phyloP scores from a whole-genome alignment of 1,140 invertebrate genomes.

The Drosophila biarmipes region DNA sequence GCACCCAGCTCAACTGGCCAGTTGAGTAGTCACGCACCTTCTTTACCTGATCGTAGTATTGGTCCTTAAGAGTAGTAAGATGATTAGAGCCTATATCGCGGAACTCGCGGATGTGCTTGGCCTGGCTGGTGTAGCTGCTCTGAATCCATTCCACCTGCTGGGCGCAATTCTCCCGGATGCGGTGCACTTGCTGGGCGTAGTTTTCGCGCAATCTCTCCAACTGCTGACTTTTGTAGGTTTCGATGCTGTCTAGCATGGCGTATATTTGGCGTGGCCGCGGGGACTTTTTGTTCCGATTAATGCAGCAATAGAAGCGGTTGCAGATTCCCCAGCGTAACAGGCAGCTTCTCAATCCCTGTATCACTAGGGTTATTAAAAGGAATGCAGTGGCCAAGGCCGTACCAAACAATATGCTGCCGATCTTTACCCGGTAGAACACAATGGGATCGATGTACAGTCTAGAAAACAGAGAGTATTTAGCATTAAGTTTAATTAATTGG shows the following conservation, averaged over 20 bases:
- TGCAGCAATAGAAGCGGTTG: conserved; percentile 88
- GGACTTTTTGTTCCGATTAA: conserved; percentile 86
- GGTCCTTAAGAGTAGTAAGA: conserved; percentile 93
- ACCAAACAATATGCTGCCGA: conserved; percentile 93
- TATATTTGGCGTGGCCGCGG: conserved; percentile 93
- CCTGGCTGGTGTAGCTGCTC: conserved; percentile 94
- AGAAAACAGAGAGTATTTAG: not conserved
- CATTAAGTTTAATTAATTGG: no score
- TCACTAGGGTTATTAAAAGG: conserved; percentile 90
- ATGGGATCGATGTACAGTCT: conserved; percentile 92
- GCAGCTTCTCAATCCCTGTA: conserved; percentile 90
- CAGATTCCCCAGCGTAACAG: conserved; percentile 88
- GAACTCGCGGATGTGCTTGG: conserved; percentile 94
- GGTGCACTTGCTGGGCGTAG: conserved; percentile 94
- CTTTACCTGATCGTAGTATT: conserved; percentile 96
- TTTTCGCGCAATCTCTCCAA: conserved; percentile 95
- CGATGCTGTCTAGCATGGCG: conserved; percentile 94
- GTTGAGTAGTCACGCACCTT: conserved; percentile 95
- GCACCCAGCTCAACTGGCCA: conserved; percentile 94
- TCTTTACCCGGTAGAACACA: conserved; percentile 92
- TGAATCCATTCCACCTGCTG: conserved; percentile 97
- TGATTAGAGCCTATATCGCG: conserved; percentile 95
- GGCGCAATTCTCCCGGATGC: conserved; percentile 96
- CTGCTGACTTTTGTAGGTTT: conserved; percentile 95
- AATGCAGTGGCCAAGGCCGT: conserved; percentile 91